Evolutionary conservation across 2,797 vertebrate species (phyloP).

Genomic region (Myotis pilosus): DNA sequence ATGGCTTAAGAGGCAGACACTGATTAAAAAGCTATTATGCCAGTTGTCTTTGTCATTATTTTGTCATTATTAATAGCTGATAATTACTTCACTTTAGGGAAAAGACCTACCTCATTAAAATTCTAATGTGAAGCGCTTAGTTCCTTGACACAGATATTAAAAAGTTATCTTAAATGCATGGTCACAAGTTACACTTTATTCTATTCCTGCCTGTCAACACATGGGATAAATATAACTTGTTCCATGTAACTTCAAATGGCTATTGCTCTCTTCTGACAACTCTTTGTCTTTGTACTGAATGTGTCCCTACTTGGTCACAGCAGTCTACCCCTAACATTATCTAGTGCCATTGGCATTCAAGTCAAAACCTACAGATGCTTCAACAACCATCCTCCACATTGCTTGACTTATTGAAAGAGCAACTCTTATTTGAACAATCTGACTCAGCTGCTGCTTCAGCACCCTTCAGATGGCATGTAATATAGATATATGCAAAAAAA

Average conservation of each 20-base stretch:
- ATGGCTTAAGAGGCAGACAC: not conserved
- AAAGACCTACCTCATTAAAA: not conserved
- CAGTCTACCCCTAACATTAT: not conserved
- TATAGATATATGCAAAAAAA: not conserved
- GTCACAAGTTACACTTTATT: not conserved
- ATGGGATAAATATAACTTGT: not conserved
- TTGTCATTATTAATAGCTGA: not conserved
- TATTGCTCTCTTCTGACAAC: not conserved
- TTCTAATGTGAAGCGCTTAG: not conserved
- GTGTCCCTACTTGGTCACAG: not conserved
- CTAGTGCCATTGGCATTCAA: not conserved
- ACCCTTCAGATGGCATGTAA: conserved; percentile 30
- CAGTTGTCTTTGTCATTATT: not conserved
- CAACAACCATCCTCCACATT: not conserved
- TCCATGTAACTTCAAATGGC: not conserved
- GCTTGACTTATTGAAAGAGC: not conserved
- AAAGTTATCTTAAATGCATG: not conserved
- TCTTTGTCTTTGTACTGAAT: not conserved
- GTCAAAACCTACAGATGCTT: not conserved
- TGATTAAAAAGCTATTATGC: not conserved
- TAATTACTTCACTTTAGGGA: not conserved
- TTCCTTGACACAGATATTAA: not conserved
- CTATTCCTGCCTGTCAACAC: not conserved
- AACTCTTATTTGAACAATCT: conserved; percentile 26
- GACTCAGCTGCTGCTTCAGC: not conserved